Base-by-base conservation (phyloP, 2,113 vertebrate species). In the Coptodon bakossiorum region DNA sequence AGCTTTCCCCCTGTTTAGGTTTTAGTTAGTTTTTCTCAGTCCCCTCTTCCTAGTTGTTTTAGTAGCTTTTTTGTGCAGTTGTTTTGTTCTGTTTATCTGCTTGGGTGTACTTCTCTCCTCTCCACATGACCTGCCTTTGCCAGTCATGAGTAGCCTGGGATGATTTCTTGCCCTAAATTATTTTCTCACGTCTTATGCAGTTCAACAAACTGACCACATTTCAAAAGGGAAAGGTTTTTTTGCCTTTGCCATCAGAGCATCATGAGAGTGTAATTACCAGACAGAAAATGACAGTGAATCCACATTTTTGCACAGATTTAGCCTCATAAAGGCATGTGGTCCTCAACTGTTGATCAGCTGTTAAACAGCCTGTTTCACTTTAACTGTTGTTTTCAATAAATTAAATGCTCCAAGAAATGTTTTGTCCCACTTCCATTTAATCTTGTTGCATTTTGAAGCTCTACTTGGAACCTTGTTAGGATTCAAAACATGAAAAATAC, bases 1-100 rank as follows among this genome's bases (percentile, higher is more conserved):
- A 52, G 50, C 9, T 53, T 53, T 53, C 9, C 50, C 50, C 19
- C 9, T 19, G 50, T 53, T 52, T n/a, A n/a, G 2, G 9, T 10
- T 53, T 53, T 10, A 10, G 19, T 53, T 0, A 0, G 52, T 53
- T 53, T 53, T 10, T 53, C 52, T 53, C 0, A 10, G 52, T 0
- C 9, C 19, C 52, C 19, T 31, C 52, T 53, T 53, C 19, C 52
- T 6, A 10, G 19, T 53, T 53, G 52, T 53, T 53, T 53, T 11
- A n/a, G 52, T 53, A 53, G 52, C 52, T 53, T 53, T 53, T 53
- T 53, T 53, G 50, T 53, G 5, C 52, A n/a, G 19, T 52, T 5
- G 5, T 9, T 52, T 52, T 52, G 17, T 0, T 22, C 52, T 53
- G 52, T 53, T 53, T 53, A 53, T 6, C 52, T 53, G 52, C 19